These are phyloP conservation scores for Scaptomyza parva DNA, from an alignment of 2,888 invertebrate genomes.

Conservation along the genomic window DNA sequence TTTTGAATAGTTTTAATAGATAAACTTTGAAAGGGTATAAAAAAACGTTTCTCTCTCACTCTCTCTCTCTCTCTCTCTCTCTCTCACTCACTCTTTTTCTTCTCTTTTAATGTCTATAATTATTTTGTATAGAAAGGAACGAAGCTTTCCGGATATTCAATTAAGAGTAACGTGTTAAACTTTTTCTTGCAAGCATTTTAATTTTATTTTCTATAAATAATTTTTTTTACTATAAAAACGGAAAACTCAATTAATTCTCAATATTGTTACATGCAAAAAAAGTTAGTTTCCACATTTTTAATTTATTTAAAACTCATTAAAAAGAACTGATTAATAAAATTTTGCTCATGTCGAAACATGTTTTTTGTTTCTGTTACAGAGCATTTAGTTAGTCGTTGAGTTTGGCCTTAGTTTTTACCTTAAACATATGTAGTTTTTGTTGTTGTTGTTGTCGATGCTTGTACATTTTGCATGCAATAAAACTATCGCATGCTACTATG, in stretches of 20 bases:
- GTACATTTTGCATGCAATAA: conserved; percentile 73
- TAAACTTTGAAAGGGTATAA: too few species aligned
- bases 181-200: not conserved
- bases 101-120: too few species aligned
- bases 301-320: not conserved
- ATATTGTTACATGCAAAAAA: not conserved
- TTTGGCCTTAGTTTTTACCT: not conserved
- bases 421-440: not conserved
- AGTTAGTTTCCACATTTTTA: not conserved
- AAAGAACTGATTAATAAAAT: not conserved
- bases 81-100: too few species aligned
- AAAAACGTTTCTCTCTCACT: too few species aligned
- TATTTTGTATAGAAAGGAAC: not conserved
- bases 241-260: not conserved
- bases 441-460: conserved; percentile 33
- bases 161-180: not conserved
- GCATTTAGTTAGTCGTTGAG: conserved; percentile 18
- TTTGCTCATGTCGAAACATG: not conserved
- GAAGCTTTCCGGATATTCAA: not conserved
- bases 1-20: too few species aligned
- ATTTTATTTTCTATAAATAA: too few species aligned
- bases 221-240: not conserved
- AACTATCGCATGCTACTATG: conserved; percentile 73
- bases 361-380: conserved; percentile 5
- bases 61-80: too few species aligned